Base-by-base conservation (phyloP, 2,113 vertebrate species). In the Chiloscyllium plagiosum region DNA sequence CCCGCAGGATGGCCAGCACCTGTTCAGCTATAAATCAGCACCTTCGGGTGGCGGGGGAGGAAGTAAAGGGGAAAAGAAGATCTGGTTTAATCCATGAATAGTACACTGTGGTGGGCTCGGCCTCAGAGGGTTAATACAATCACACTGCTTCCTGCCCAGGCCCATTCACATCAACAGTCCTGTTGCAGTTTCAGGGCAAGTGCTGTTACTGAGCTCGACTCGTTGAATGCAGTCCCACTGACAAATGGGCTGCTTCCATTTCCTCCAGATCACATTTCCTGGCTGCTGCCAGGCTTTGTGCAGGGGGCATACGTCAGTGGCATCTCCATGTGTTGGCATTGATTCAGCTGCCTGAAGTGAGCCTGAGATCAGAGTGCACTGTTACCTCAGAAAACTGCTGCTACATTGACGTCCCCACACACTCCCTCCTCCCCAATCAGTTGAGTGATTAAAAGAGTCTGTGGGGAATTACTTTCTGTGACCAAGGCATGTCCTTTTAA, bases 181-280 rank as follows among this genome's bases (percentile, higher is more conserved):
- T 47, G 22, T 2, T 90, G 87, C 29, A 33, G 29, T 0, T 90
- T 52, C 24, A 42, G 92, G n/a, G 42, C 3, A 42, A 72, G 42
- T 24, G 26, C 68, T 29, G 37, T 26, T 7, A 70, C 69, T 2
- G 15, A 37, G 22, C 13, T 72, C 5, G 24, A 52, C 17, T 47
- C 61, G 50, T 89, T 89, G 52, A 89, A 33, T 56, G 52, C 86
- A 72, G 68, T 2, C 24, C 94, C 66, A 47, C 10, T 70, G 94
- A 76, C 68, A 50, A 95, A 72, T 76, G 94, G n/a, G 20, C 66
- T 94, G 37, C 10, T 70, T 94, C 93, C 93, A 24, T 24, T 94
- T 94, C 66, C 93, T 94, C 93, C 37, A 4, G 93, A 70, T 94
- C 68, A 70, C 37, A 70, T 94, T 94, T 94, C 93, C 93, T 94